phyloP scores from a whole-genome alignment of 2,113 vertebrate genomes.

The Eurypyga helias region DNA sequence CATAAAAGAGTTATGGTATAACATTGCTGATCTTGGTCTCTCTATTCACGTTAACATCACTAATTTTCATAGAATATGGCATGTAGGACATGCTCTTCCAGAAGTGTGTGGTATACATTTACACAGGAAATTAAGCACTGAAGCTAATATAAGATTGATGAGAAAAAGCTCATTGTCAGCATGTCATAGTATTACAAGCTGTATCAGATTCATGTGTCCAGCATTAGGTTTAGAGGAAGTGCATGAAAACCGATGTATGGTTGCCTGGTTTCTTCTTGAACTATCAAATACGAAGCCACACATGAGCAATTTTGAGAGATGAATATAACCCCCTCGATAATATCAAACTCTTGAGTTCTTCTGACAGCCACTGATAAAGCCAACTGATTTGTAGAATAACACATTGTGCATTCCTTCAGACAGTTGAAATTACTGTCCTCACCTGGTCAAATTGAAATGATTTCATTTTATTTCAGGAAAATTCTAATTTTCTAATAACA shows the following conservation, averaged over 20 bases:
- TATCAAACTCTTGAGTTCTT: conserved; percentile 22
- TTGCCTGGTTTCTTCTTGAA: conserved; percentile 33
- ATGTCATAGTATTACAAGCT: not conserved
- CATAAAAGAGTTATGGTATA: not conserved
- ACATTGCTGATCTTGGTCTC: not conserved
- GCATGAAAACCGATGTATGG: not conserved
- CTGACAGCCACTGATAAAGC: conserved; percentile 31
- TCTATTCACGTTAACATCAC: not conserved
- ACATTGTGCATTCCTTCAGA: not conserved
- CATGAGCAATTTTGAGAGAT: conserved; percentile 46
- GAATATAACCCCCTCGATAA: conserved; percentile 14
- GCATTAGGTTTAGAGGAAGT: not conserved
- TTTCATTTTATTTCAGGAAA: not conserved
- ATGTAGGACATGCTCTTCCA: not conserved
- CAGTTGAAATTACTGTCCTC: not conserved
- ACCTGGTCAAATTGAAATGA: not conserved
- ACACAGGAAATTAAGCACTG: not conserved
- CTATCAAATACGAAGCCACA: conserved; percentile 36
- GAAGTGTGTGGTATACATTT: not conserved
- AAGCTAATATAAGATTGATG: not conserved
- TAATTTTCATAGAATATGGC: not conserved
- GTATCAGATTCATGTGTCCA: not conserved
- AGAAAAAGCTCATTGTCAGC: not conserved
- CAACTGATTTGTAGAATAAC: conserved; percentile 9
- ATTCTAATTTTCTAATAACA: not conserved